Percentiles rank a stretch among this genome's conserved stretches.
Conservation (phyloP, 2,797 vertebrate species). For the Paguma larvata region DNA sequence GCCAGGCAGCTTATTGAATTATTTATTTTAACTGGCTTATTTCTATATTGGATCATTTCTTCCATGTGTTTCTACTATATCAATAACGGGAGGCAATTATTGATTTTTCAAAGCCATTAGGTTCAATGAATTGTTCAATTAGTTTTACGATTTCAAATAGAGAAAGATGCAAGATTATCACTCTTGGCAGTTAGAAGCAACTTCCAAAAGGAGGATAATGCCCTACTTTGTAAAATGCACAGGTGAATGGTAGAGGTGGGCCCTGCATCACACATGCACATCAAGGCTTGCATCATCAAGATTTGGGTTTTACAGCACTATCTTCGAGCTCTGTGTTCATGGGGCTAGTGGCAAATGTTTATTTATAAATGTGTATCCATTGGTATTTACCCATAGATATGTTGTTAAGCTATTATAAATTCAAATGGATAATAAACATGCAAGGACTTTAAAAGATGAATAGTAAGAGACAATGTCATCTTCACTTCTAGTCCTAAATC, state of each 20-base stretch:
- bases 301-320: conserved; percentile 60
- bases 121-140: conserved; percentile 89
- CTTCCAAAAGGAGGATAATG: conserved; percentile 75
- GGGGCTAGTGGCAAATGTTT: conserved; percentile 77
- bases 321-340: conserved; percentile 77
- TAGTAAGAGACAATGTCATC: not conserved
- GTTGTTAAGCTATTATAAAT: conserved; percentile 83
- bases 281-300: conserved; percentile 63
- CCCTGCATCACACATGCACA: conserved; percentile 70
- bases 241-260: conserved; percentile 77
- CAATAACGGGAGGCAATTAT: conserved; percentile 89
- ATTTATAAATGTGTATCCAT: conserved; percentile 81
- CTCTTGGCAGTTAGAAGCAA: conserved; percentile 85
- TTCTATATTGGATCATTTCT: conserved; percentile 86
- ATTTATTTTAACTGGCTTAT: conserved; percentile 85
- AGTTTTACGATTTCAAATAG: conserved; percentile 87
- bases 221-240: conserved; percentile 84
- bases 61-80: conserved; percentile 84
- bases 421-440: conserved; percentile 83
- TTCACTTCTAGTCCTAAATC: not conserved
- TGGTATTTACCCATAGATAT: conserved; percentile 42
- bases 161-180: conserved; percentile 86
- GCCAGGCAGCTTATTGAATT: conserved; percentile 81
- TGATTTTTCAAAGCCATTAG: conserved; percentile 90
- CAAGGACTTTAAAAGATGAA: conserved; percentile 30